These are phyloP conservation scores for Grallaria varia DNA, from an alignment of 2,113 vertebrate genomes.

Conservation along the genomic window DNA sequence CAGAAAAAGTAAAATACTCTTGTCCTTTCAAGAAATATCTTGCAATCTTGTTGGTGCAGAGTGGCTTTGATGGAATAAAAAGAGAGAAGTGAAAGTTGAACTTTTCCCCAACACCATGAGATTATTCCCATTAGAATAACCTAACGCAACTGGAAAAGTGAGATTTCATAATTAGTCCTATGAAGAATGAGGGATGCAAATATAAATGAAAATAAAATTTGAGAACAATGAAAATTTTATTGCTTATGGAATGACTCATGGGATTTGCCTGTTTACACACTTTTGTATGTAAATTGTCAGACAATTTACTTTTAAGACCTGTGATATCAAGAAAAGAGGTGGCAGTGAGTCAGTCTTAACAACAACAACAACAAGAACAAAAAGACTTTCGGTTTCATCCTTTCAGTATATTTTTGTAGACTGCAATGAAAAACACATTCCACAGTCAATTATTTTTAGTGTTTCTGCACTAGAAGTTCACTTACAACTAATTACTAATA, in stretches of 20 bases:
- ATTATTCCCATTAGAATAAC: background rate
- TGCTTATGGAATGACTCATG: background rate
- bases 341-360: background rate
- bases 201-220: background rate
- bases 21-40: background rate
- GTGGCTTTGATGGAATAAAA: background rate
- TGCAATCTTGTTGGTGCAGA: background rate
- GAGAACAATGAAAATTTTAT: background rate
- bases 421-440: background rate
- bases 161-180: background rate
- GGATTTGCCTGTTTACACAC: background rate
- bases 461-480: background rate
- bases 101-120: background rate
- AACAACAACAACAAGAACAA: background rate
- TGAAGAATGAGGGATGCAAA: background rate
- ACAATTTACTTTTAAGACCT: background rate
- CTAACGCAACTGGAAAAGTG: background rate
- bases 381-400: background rate
- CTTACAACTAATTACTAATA: background rate
- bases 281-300: background rate
- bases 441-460: background rate
- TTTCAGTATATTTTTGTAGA: background rate
- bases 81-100: rapidly evolving
- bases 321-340: background rate
- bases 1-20: background rate